Evolutionary conservation across 2,113 vertebrate genomes (phyloP), one percentile per base, ranked within the genome.

Genomic region (Hippoglossus stenolepis): DNA sequence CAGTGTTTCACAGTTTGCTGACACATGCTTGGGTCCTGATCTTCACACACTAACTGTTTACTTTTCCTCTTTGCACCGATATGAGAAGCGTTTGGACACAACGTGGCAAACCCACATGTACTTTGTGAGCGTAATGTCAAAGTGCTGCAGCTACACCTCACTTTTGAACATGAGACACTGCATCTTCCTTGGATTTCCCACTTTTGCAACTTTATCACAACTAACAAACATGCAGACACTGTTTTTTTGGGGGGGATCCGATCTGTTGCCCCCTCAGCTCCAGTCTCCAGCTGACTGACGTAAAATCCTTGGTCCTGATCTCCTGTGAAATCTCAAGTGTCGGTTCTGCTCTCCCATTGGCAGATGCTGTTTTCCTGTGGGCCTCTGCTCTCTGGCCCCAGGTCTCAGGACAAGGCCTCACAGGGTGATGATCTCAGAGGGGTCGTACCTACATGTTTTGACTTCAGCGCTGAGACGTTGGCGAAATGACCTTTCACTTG

Each of bases 1-100:
- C 12, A 43, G 63, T 76, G 80, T 71, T 82, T 2, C 80, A 63
- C 85, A 80, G 85, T 87, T 88, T 83, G 85, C 60, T 45, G 88
- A 84, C 73, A 89, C 71, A 59, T 45, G 23, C 73, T 72, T 0
- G 2, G 26, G 60, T 68, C 63, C 64, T 69, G 67, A 77, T 80
- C 81, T 60, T 40, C 65, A 72, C 80, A 77, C 71, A 63, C 67
- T 28, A 17, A 65, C 40, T 80, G 75, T 91, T 90, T 90, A 65
- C 70, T 66, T 76, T 84, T 45, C 73, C 10, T 24, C 80, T 88
- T 84, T 28, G 57, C 88, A 65, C 17, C 65, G 49, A 69, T 43
- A 28, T 68, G 81, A 75, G 75, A 62, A 84, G 58, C 82, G 3
- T 67, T 59, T 60, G 12, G 20, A 69, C 67, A 78, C 84, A 67